Base-by-base conservation (phyloP, 2,888 invertebrate genomes). In the Drosophila stalkeri region DNA sequence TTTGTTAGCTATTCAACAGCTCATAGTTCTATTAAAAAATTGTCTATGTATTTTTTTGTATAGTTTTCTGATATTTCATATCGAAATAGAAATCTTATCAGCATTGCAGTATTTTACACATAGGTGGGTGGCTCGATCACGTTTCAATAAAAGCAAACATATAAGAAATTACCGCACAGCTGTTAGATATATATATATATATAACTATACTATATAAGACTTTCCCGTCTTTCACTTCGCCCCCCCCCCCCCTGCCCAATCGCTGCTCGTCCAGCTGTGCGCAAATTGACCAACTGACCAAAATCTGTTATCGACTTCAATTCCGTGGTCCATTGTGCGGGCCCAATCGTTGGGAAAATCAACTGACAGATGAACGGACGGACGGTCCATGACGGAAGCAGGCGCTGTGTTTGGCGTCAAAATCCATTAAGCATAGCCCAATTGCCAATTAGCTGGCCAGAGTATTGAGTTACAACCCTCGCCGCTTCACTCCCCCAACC, bases 391-490 rank as follows among this genome's bases (percentile, higher is more conserved):
- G 72, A 60, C 87, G 89, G 82, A 87, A 82, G 75, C 85, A 47
- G 47, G 5, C 52, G 55, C 72, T 67, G 67, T 23, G 35, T 41
- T 77, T 73, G 64, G 73, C 80, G 85, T 84, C 87, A 82, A 87
- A 85, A 76, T 87, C 88, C 84, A 89, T 83, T 83, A 81, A 60
- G 62, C 84, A 74, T 89, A 80, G 82, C 35, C 89, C 88, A 84
- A 84, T 84, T 84, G 79, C 67, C 79, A 82, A 79, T 81, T 80
- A 83, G 83, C 56, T 65, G 70, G 73, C 64, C 56, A 64, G 65
- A 57, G 74, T 78, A 81, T 78, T 81, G 51, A 66, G 78, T 78
- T 78, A 78, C 78, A 77, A n/a, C 11, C 31, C n/a, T 47, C 23
- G 8, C n/a, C 35, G 7, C 49, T 6, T 3, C 27, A 35, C 23